A percentile compares a stretch with the other conserved stretches of the same genome.
phyloP scores from a whole-genome alignment of 2,113 vertebrate species.

The Rafetus swinhoei region DNA sequence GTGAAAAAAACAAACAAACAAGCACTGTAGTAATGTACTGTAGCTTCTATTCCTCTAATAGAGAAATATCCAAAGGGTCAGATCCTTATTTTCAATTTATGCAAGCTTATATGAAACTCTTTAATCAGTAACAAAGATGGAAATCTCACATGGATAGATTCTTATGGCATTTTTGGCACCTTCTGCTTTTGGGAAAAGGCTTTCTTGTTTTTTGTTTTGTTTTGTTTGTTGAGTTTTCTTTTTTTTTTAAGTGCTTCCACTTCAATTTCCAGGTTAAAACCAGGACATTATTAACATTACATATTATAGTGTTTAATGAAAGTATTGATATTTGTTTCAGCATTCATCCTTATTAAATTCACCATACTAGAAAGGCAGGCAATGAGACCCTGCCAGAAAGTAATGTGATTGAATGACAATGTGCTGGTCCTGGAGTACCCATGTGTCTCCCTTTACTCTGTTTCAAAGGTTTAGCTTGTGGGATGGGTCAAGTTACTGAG shows the following conservation, averaged over 20 bases:
- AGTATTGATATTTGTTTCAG: not conserved
- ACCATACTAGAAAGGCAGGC: not conserved
- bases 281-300: not conserved
- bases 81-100: not conserved
- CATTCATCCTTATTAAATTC: not conserved
- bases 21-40: not conserved
- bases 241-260: not conserved
- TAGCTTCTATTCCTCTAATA: not conserved
- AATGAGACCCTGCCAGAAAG: not conserved
- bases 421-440: not conserved
- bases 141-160: not conserved
- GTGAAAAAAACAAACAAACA: not conserved
- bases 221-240: not conserved
- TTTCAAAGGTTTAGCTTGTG: not conserved
- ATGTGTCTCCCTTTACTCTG: not conserved
- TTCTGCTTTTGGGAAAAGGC: not conserved
- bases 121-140: slow-evolving; percentile 13
- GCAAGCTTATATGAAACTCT: not conserved
- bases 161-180: not conserved
- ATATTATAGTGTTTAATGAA: not conserved
- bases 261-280: not conserved
- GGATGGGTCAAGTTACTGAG: not conserved
- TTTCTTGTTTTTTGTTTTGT: not conserved
- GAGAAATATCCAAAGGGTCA: not conserved
- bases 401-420: not conserved